A percentile compares a stretch with the other conserved stretches of the same genome.
Conservation (phyloP, 2,113 vertebrate species). For the Salvelinus alpinus region DNA sequence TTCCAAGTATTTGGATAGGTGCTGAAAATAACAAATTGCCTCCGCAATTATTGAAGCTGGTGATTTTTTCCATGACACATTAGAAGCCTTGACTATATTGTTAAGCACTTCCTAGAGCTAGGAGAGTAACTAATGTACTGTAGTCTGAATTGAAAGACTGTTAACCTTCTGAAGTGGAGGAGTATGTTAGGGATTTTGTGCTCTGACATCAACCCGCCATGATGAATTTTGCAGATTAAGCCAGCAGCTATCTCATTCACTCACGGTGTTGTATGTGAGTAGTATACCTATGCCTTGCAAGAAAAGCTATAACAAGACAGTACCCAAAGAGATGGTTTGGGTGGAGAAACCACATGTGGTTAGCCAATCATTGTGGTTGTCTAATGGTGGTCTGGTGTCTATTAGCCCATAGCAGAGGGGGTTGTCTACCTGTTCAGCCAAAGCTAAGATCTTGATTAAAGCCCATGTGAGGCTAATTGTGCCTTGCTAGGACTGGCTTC, state of each 20-base stretch:
- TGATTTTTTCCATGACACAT: neutral
- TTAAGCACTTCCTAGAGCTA: neutral
- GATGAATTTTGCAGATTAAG: no score
- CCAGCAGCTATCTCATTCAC: neutral
- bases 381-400: constrained; percentile 24
- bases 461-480: constrained; percentile 18
- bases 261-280: neutral
- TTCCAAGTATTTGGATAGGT: neutral
- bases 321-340: neutral
- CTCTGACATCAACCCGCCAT: no score
- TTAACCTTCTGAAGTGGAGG: neutral
- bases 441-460: constrained; percentile 6
- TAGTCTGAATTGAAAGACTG: neutral
- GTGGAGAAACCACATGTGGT: constrained; percentile 5
- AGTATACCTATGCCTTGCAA: neutral
- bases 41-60: neutral
- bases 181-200: no score
- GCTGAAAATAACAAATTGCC: neutral
- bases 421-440: neutral
- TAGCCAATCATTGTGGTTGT: constrained; percentile 27
- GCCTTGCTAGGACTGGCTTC: constrained; percentile 23
- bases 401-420: constrained; percentile 11
- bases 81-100: neutral
- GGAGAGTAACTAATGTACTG: neutral
- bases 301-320: neutral